phyloP scores from a whole-genome alignment of 2,113 vertebrate species.

The Sinocyclocheilus maitianheensis region DNA sequence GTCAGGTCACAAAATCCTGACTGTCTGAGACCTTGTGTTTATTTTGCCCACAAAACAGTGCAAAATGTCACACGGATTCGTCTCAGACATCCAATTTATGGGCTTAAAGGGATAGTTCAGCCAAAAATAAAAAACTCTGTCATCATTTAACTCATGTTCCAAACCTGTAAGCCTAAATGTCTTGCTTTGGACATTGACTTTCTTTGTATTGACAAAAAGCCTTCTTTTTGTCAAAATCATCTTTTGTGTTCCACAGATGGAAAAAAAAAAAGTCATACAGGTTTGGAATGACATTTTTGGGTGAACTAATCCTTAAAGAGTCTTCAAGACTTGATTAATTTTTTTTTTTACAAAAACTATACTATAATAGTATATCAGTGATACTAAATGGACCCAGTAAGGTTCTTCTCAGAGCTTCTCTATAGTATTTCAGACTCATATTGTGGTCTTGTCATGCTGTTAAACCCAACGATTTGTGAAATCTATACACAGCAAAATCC shows the following conservation, averaged over 20 bases:
- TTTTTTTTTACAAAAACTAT: no score
- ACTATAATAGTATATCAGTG: no score
- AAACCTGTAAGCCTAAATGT: no score
- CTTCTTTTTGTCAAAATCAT: no score
- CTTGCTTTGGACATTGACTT: no score
- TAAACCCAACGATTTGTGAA: not conserved
- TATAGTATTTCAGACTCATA: not conserved
- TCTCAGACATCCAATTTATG: not conserved
- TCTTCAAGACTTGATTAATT: no score
- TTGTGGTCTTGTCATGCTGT: not conserved
- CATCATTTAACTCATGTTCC: no score
- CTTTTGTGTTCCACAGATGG: no score
- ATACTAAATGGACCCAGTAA: not conserved
- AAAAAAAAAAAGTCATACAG: no score
- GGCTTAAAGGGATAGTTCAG: not conserved
- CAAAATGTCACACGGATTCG: conserved; percentile 15
- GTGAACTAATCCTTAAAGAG: no score
- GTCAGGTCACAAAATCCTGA: not conserved
- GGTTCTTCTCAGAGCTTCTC: not conserved
- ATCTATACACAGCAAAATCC: not conserved
- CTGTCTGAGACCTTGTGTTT: not conserved
- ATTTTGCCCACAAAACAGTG: not conserved
- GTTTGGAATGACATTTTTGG: no score
- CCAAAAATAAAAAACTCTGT: not conserved
- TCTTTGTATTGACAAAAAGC: no score